Percentiles rank a stretch among this genome's conserved stretches.
Evolutionary conservation across 2,888 invertebrate genomes (phyloP).

Genomic region (Melinaea marsaeus): DNA sequence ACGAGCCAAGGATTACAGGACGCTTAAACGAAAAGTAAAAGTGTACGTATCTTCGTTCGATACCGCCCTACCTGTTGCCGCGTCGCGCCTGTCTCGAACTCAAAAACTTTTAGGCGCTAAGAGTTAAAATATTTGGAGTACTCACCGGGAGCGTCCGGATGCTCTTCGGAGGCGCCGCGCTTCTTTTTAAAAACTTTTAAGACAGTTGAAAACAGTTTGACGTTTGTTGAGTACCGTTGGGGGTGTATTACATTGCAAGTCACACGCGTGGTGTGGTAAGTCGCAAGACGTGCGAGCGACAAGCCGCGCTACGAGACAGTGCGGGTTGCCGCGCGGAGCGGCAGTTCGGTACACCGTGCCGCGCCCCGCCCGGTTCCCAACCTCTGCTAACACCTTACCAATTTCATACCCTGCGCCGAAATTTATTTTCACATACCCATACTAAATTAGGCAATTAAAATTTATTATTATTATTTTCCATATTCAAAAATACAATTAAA

Average conservation of each 20-base stretch:
- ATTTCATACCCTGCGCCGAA: slow-evolving; percentile 30
- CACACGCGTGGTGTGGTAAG: slow-evolving; percentile 44
- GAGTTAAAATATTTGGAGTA: slow-evolving; percentile 37
- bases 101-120: slow-evolving; percentile 61
- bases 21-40: slow-evolving; percentile 56
- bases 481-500: too few species aligned
- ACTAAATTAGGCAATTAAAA: slow-evolving; percentile 6
- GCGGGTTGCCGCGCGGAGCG: slow-evolving; percentile 37
- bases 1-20: slow-evolving; percentile 47
- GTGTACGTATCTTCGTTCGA: slow-evolving; percentile 47
- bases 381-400: slow-evolving; percentile 39
- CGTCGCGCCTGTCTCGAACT: slow-evolving; percentile 49
- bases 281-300: slow-evolving; percentile 45
- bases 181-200: slow-evolving; percentile 55
- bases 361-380: slow-evolving; percentile 35
- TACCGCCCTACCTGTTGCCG: slow-evolving; percentile 66
- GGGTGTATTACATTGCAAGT: slow-evolving; percentile 49
- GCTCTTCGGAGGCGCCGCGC: slow-evolving; percentile 44
- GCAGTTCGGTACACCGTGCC: slow-evolving; percentile 21
- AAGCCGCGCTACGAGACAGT: slow-evolving; percentile 45
- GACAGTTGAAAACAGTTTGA: slow-evolving; percentile 60
- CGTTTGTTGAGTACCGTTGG: slow-evolving; percentile 44
- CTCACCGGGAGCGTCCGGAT: slow-evolving; percentile 56
- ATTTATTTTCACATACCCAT: slow-evolving; percentile 23
- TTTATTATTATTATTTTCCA: too few species aligned